Conservation (phyloP, 2,888 invertebrate species). For the Apantesis nais region DNA sequence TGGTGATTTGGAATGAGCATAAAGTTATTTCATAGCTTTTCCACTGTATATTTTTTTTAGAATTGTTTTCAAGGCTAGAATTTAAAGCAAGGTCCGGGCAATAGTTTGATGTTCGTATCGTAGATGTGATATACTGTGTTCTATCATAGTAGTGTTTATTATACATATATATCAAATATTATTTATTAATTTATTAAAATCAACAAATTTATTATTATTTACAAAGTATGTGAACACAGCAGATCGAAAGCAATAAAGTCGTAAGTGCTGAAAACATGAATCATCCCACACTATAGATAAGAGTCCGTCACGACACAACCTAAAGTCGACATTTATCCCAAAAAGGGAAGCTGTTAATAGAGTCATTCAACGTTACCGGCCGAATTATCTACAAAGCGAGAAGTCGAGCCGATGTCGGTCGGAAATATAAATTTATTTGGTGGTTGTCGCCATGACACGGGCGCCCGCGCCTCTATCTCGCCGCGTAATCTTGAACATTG, state of each 20-base stretch:
- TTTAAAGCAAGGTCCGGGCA: neutral
- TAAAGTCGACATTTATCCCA: slow-evolving; percentile 82
- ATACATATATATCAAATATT: too few relatives aligned
- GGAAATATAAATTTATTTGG: slow-evolving; percentile 86
- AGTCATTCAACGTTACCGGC: slow-evolving; percentile 85
- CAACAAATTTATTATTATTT: slow-evolving; percentile 23
- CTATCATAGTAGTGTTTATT: too few relatives aligned
- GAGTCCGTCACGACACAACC: slow-evolving; percentile 60
- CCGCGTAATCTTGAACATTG: slow-evolving; percentile 85
- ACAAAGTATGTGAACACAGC: slow-evolving; percentile 27
- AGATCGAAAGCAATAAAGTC: slow-evolving; percentile 32
- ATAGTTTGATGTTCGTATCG: too few relatives aligned
- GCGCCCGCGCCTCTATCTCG: slow-evolving; percentile 82
- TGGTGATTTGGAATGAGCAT: neutral
- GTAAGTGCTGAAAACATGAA: slow-evolving; percentile 37
- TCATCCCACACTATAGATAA: slow-evolving; percentile 68
- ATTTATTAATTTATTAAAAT: too few relatives aligned
- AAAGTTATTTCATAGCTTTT: neutral
- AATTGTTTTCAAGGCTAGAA: neutral
- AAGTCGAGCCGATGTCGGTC: slow-evolving; percentile 77
- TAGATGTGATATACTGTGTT: neutral
- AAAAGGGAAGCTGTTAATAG: slow-evolving; percentile 86
- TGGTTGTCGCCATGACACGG: slow-evolving; percentile 81
- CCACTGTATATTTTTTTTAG: neutral
- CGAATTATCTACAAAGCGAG: slow-evolving; percentile 85